Percentiles rank a stretch among this genome's conserved stretches.
These are phyloP conservation scores for Bemisia tabaci DNA, from an alignment of 1,140 invertebrate genomes.

Conservation along the genomic window DNA sequence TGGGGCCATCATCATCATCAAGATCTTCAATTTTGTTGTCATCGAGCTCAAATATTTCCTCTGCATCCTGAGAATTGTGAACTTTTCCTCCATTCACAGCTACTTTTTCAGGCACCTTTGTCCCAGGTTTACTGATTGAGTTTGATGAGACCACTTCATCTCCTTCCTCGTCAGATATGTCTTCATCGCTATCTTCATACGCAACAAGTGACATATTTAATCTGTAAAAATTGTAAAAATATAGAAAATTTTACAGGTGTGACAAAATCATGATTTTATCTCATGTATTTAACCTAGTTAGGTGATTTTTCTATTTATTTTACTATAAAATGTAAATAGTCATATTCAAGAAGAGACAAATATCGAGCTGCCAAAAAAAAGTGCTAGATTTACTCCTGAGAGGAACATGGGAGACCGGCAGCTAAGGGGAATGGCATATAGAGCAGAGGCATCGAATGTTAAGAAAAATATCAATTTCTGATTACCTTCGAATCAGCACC, in stretches of 20 bases:
- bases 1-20: neutral
- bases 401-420: too few species aligned
- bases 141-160: neutral
- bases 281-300: too few species aligned
- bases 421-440: too few species aligned
- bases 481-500: too few species aligned
- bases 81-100: neutral
- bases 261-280: too few species aligned
- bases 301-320: too few species aligned
- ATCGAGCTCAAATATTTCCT: neutral
- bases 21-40: neutral
- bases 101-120: neutral
- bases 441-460: too few species aligned
- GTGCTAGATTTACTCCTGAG: too few species aligned
- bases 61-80: neutral
- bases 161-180: neutral
- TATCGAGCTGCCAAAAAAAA: too few species aligned
- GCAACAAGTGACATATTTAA: conserved; percentile 9
- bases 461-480: too few species aligned
- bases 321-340: too few species aligned
- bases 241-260: neutral
- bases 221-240: neutral
- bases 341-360: too few species aligned
- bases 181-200: conserved; percentile 6
- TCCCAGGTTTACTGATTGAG: neutral